Base-by-base conservation (phyloP, 30 jellyfish, hydroid and myxozoan species). In the Hydractinia echinata region DNA sequence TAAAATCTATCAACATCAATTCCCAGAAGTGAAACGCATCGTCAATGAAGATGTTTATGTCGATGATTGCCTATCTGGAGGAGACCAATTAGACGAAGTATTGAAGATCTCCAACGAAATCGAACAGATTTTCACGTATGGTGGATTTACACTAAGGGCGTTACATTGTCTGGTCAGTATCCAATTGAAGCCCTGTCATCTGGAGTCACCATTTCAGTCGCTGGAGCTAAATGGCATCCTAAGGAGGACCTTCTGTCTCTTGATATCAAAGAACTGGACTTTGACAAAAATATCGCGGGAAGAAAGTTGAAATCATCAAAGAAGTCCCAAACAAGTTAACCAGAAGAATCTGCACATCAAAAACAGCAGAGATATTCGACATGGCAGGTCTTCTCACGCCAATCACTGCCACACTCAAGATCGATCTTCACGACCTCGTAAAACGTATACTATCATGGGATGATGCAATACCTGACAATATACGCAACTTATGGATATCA, bases 31-130 rank as follows among this genome's bases (percentile, higher is more conserved):
- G 20, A 5, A 8, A 6, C 5, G 61, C 4, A 55, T 74, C 73
- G 53, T 74, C 72, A 54, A 30, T 6, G 61, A 51, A 54, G 83
- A 74, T 49, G 72, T 74, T 20, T 74, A 8, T 55, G 76, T 74
- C 5, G 83, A 74, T 51, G 83, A 74, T 49, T 74, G 76, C n/a
- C 10, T 62, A 20, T 9, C 83, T 11, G 83, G 83, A 39, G 83
- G 7, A 74, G 8, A 50, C 14, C n/a, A 39, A 8, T 18, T 8
- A 4, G 39, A 74, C 7, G 48, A 5, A 20, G 76, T 56, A 10
- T 52, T 8, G 8, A 74, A 52, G 15, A 19, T 15, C 8, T 19
- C 83, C 58, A 49, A 49, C 21, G 61, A 30, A 19, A 15, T 74
- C 50, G 76, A 74, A 13, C 13, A 39, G 4, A 49, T 74, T 6